These are phyloP conservation scores for Phenacoccus solenopsis DNA, from an alignment of 1,140 invertebrate species.

Conservation along the genomic window DNA sequence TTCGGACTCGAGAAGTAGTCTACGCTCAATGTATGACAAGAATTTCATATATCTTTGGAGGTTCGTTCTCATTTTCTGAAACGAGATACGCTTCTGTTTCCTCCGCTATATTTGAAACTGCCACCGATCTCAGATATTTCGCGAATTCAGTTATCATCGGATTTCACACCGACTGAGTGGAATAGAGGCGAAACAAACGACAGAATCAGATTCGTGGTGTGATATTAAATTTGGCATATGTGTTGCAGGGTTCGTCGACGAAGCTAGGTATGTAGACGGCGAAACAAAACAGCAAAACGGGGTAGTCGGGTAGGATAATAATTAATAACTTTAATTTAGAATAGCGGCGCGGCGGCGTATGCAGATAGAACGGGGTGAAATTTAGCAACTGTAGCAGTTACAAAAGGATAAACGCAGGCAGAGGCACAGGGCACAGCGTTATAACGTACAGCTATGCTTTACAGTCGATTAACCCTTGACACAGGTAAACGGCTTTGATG, in stretches of 20 bases:
- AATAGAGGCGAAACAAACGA: too few species aligned
- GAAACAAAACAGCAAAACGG: background rate
- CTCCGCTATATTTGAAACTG: too few species aligned
- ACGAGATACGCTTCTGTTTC: too few species aligned
- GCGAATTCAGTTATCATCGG: too few species aligned
- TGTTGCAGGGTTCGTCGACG: background rate
- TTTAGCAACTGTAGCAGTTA: constrained; percentile 11
- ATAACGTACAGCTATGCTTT: constrained; percentile 9
- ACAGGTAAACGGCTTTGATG: constrained; percentile 16
- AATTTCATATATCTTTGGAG: too few species aligned
- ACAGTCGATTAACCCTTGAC: constrained; percentile 14
- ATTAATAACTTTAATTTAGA: constrained; percentile 17
- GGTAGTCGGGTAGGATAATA: background rate
- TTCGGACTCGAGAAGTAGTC: too few species aligned
- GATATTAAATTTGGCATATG: background rate
- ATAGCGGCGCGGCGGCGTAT: background rate
- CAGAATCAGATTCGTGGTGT: background rate
- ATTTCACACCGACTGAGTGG: too few species aligned
- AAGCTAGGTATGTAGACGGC: background rate
- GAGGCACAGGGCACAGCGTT: too few species aligned
- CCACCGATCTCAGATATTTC: too few species aligned
- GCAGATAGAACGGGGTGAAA: constrained; percentile 3
- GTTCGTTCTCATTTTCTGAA: too few species aligned
- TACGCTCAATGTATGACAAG: too few species aligned
- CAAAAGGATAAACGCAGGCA: constrained; percentile 6